Percentiles rank a stretch among this genome's conserved stretches.
phyloP scores from a whole-genome alignment of 92 coral and sea anemone genomes.

The Parazoanthus darwini region DNA sequence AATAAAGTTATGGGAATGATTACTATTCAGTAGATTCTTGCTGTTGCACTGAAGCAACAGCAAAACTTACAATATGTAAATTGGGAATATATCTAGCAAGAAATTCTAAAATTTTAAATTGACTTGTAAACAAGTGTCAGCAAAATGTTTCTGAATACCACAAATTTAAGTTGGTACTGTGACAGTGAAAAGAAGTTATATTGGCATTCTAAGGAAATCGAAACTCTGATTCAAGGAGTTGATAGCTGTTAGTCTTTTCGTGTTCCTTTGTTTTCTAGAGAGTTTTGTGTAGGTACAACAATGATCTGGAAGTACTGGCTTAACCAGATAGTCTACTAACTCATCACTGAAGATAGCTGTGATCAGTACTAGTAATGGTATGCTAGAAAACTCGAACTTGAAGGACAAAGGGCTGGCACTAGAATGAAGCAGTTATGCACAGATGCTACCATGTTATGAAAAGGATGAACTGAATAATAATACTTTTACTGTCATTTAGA shows the following conservation, averaged over 20 bases:
- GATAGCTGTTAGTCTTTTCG: not conserved
- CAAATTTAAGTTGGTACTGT: no score
- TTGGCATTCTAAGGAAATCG: no score
- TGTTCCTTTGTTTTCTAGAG: no score
- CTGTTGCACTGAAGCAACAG: not conserved
- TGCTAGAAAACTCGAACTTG: not conserved
- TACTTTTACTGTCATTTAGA: not conserved
- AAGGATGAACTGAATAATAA: not conserved
- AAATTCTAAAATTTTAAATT: no score
- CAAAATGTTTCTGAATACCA: not conserved
- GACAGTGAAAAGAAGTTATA: no score
- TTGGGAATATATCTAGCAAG: no score
- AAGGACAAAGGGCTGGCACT: not conserved
- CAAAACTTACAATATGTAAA: not conserved
- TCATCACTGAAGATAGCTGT: not conserved
- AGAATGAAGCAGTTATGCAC: not conserved
- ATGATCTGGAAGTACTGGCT: not conserved
- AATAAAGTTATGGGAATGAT: not conserved
- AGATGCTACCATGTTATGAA: not conserved
- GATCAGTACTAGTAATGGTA: not conserved
- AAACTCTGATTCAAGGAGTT: no score
- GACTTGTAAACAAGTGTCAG: not conserved
- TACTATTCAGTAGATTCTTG: not conserved
- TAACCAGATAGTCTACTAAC: not conserved
- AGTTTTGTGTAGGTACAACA: not conserved